Conservation (phyloP, 64 coral and sea anemone genomes). For the Porites australiensis region DNA sequence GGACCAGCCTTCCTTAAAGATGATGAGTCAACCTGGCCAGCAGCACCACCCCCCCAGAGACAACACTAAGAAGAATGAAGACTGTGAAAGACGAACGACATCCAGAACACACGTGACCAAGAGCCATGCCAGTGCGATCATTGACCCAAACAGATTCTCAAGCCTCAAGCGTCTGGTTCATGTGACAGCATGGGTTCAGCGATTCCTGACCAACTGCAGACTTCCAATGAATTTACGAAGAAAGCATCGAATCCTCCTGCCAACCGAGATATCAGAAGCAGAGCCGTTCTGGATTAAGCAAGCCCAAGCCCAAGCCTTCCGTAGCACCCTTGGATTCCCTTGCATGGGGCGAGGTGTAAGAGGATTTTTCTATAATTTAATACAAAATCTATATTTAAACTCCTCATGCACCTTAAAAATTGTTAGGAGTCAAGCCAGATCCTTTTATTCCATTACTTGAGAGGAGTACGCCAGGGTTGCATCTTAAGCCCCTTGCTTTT, state of each 20-base stretch:
- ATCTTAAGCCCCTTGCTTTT: too few species aligned
- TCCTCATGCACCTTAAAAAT: too few species aligned
- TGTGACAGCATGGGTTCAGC: constrained; percentile 66
- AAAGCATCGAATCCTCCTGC: constrained; percentile 7
- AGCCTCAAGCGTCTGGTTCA: constrained; percentile 30
- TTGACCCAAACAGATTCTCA: constrained; percentile 53
- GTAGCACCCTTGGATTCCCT: too few species aligned
- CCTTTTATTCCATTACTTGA: too few species aligned
- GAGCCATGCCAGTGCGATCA: background rate
- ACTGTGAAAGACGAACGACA: constrained; percentile 28
- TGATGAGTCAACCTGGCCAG: too few species aligned
- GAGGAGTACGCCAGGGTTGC: too few species aligned
- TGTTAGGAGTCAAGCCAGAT: too few species aligned
- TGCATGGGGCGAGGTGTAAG: too few species aligned
- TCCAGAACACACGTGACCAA: background rate
- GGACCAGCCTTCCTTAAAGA: too few species aligned
- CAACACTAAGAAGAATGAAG: background rate
- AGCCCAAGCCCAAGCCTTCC: constrained; percentile 72
- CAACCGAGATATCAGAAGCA: constrained; percentile 10
- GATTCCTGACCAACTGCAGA: constrained; percentile 62
- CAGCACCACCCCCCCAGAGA: constrained; percentile 4
- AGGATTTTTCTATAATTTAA: too few species aligned
- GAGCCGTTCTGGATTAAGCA: constrained; percentile 55
- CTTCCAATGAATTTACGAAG: constrained; percentile 12
- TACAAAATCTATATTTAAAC: too few species aligned